Percentiles rank a stretch among this genome's conserved stretches.
Conservation (phyloP, 2,113 vertebrate species). For the Telmatochromis sp. region DNA sequence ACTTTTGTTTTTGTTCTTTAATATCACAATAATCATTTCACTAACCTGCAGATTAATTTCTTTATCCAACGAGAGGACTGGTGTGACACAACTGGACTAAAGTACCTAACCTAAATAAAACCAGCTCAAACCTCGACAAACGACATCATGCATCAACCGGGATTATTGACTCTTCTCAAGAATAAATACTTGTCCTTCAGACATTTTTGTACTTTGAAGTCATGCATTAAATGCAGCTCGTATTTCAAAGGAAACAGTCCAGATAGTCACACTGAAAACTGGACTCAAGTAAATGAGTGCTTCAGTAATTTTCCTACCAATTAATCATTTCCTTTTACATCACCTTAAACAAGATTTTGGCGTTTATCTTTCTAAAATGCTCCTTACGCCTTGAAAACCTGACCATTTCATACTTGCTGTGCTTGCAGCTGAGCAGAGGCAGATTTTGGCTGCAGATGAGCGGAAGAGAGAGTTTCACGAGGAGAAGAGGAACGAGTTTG, state of each 20-base stretch:
- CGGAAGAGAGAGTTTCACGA: slow-evolving; percentile 75
- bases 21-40: background rate
- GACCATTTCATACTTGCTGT: background rate
- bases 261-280: background rate
- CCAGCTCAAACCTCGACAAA: background rate
- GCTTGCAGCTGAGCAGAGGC: slow-evolving; percentile 74
- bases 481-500: slow-evolving; percentile 74
- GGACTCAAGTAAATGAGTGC: background rate
- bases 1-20: background rate
- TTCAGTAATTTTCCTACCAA: background rate
- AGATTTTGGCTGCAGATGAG: slow-evolving; percentile 73
- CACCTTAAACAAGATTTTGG: background rate
- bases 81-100: background rate
- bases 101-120: background rate
- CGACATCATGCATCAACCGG: background rate
- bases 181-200: background rate
- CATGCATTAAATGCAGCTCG: background rate
- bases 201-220: background rate
- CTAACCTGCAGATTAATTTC: background rate
- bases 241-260: background rate
- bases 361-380: background rate
- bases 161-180: background rate
- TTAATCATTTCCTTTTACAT: background rate
- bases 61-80: background rate
- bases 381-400: background rate